Base-by-base conservation (phyloP, 1,140 invertebrate genomes). In the Cydia splendana region DNA sequence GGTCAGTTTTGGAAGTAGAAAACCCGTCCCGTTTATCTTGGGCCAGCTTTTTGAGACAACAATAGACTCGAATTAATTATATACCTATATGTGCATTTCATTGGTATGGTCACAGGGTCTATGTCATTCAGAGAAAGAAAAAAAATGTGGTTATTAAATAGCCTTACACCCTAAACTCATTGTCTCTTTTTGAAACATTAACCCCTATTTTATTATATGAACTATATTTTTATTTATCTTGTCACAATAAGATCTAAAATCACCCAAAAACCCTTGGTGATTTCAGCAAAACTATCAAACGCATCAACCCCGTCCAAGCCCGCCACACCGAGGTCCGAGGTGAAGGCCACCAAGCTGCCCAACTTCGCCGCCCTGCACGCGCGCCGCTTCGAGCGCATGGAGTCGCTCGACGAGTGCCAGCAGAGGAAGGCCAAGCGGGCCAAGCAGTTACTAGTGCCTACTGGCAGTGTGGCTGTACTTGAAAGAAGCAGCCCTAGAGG, bases 301-400 rank as follows among this genome's bases (percentile, higher is more conserved):
- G 53, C 78, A 0, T 12, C 48, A 6, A 85, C 79, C 1, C 85
- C 82, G 0, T 73, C 76, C 0, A 87, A 83, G 65, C 15, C 79
- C 20, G 83, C n/a, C 57, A 62, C 20, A 0, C 57, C 57, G 9
- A 62, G 81, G 57, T 69, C 77, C 7, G 57, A 62, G 9, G 57
- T 62, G 10, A 62, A 62, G 0, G 80, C 79, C 0, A 93, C 86
- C 53, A 95, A 94, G 83, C 87, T 94, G 78, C 95, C 95, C 12
- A 95, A 96, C 88, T 96, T 96, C 80, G 92, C 94, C 4, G 93
- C 94, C 6, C 94, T 96, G 53, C 95, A 96, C 81, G 91, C 95
- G 79, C 94, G 94, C 81, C 93, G 94, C 67, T 95, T 95, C 80
- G 91, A 91, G 4, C 94, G 94, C 82, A 95, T 96, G 94, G 95